Percentiles rank a stretch among this genome's conserved stretches.
Conservation (phyloP, 2,888 invertebrate species). For the Prosopocoilus inquinatus region DNA sequence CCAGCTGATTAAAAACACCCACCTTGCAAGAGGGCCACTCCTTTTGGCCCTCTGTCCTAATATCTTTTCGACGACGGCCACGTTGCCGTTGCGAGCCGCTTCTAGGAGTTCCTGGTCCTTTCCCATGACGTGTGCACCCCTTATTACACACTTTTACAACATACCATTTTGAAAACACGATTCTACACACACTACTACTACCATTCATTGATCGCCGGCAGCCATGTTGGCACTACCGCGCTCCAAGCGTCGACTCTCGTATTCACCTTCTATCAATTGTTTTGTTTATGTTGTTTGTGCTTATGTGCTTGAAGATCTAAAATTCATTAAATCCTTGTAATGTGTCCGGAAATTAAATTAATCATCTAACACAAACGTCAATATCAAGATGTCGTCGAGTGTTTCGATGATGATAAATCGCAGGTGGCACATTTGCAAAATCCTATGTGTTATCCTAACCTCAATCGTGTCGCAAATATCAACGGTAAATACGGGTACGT, state of each 20-base stretch:
- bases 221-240: constrained; percentile 67
- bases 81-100: constrained; percentile 91
- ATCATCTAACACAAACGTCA: no score
- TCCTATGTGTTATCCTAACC: constrained; percentile 7
- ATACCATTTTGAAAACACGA: constrained; percentile 45
- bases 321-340: no score
- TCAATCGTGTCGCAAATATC: constrained; percentile 11
- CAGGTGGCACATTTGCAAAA: no score
- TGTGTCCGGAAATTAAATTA: no score
- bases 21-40: constrained; percentile 93
- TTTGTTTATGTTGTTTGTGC: no score
- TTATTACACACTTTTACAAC: constrained; percentile 41
- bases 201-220: constrained; percentile 73
- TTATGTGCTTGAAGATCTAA: no score
- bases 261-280: not conserved
- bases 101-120: constrained; percentile 96
- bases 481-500: constrained; percentile 9
- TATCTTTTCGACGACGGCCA: constrained; percentile 85
- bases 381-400: no score
- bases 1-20: constrained; percentile 51
- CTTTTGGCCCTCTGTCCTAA: constrained; percentile 84
- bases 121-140: constrained; percentile 70
- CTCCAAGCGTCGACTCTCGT: constrained; percentile 29
- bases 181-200: constrained; percentile 60
- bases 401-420: no score